Evolutionary conservation across 23 tunicate species (phyloP).

Genomic region (Trididemnum miniatum): DNA sequence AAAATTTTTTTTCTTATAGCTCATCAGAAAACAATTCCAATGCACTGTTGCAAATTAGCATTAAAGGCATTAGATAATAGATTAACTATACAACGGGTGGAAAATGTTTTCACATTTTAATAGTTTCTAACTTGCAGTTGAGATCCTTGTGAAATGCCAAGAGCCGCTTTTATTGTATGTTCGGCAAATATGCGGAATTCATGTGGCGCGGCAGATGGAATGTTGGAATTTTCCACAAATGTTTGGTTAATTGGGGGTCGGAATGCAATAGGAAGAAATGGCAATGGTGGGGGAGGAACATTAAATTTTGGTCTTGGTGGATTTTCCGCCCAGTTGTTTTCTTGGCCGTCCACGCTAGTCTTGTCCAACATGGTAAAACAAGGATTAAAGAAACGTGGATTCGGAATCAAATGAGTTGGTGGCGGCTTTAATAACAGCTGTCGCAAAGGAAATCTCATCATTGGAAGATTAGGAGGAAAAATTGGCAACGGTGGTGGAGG

Average conservation of each 20-base stretch:
- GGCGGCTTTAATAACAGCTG: conserved; percentile 1
- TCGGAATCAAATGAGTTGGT: background rate
- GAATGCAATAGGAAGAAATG: background rate
- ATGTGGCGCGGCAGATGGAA: background rate
- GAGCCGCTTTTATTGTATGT: conserved; percentile 23
- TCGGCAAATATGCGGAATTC: conserved; percentile 21
- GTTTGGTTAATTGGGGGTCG: background rate
- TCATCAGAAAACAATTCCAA: background rate
- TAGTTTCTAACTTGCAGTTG: conserved; percentile 11
- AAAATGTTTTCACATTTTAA: background rate
- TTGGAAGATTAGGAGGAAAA: background rate
- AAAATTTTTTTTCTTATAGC: background rate
- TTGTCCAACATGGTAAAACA: background rate
- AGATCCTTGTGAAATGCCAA: background rate
- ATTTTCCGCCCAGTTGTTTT: background rate
- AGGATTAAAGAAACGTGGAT: background rate
- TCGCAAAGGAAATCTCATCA: conserved; percentile 17
- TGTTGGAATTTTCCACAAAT: background rate
- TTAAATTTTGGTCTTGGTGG: conserved; percentile 1
- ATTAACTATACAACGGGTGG: background rate
- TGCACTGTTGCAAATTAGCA: background rate
- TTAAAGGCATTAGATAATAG: background rate
- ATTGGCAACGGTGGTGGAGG: conserved; percentile 30
- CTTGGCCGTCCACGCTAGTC: background rate
- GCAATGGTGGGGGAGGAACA: conserved; percentile 16